Base-by-base conservation (phyloP, 2,888 invertebrate genomes). In the Auanema sp. region DNA sequence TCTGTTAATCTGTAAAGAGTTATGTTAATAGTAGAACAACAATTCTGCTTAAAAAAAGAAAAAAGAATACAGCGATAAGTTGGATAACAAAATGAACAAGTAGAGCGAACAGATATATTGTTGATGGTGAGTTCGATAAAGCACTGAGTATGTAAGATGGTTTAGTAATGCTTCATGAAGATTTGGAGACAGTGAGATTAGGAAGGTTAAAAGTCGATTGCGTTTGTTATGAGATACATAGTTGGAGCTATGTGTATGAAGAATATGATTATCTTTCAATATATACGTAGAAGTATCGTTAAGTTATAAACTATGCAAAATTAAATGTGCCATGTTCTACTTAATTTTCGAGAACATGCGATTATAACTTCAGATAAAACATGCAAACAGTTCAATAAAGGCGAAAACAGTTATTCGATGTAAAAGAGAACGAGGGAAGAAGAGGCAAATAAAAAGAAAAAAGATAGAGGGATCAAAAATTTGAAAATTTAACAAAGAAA, bases 41-140 rank as follows among this genome's bases (percentile, higher is more conserved):
- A 33, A 5, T 33, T 33, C 8, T 33, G 33, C 8, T 5, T 3
- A 8, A 33, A 33, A 33, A 33, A 51, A 16, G 50, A 6, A 16
- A 58, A 23, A 58, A 58, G 49, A 40, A 50, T 16, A n/a, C 14
- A 41, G 24, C 21, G 23, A n/a, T 14, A 51, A 53, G n/a, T n/a
- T 10, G 49, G 49, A 53, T 23, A 53, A 24, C 18, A 6, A 41
- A 16, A 55, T 41, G 42, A 55, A 42, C 16, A 42, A 55, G 42
- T 18, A n/a, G n/a, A 42, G 40, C 33, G 42, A 33, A 41, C n/a
- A 23, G 14, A 55, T 41, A 21, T 23, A 24, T 23, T 18, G 24
- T 25, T 8, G 42, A 55, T 16, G 4, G 6, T 18, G 42, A 23
- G 16, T 16, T n/a, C 18, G 42, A 42, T 41, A n/a, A 55, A 4